These are phyloP conservation scores for Orchesellides sinensis DNA, from an alignment of 2,888 invertebrate species.

Conservation along the genomic window DNA sequence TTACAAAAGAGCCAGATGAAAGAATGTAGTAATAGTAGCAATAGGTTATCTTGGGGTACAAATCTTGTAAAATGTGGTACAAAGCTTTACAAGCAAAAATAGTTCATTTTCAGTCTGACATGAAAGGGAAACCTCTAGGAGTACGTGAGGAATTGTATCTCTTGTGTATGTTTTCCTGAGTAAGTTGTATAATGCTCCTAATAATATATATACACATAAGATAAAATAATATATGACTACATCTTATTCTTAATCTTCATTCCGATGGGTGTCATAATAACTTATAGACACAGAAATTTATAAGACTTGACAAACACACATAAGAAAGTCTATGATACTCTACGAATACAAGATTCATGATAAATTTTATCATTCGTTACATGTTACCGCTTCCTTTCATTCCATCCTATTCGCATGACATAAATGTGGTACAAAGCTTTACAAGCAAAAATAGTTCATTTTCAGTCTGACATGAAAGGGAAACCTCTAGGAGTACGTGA, in stretches of 20 bases:
- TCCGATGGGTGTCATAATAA: background rate
- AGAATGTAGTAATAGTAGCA: slow-evolving; percentile 37
- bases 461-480: slow-evolving; percentile 14
- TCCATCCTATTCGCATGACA: too few species aligned
- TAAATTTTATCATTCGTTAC: too few species aligned
- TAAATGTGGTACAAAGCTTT: slow-evolving; percentile 1
- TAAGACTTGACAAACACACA: background rate
- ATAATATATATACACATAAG: background rate
- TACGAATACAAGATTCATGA: too few species aligned
- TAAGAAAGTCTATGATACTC: slow-evolving; percentile 5
- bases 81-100: slow-evolving; percentile 25
- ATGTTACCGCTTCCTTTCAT: too few species aligned
- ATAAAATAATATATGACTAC: too few species aligned
- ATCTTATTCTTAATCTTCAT: background rate
- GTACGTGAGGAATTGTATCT: slow-evolving; percentile 23
- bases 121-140: background rate
- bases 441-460: slow-evolving; percentile 38
- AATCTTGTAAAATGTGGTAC: slow-evolving; percentile 4
- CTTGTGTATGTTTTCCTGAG: background rate
- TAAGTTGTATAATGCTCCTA: background rate
- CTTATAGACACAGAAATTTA: background rate
- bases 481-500: background rate
- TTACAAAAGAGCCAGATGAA: slow-evolving; percentile 9
- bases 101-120: slow-evolving; percentile 34
- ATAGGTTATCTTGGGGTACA: slow-evolving; percentile 32